phyloP scores from a whole-genome alignment of 2,888 invertebrate species.

The Diadegma fenestrale region DNA sequence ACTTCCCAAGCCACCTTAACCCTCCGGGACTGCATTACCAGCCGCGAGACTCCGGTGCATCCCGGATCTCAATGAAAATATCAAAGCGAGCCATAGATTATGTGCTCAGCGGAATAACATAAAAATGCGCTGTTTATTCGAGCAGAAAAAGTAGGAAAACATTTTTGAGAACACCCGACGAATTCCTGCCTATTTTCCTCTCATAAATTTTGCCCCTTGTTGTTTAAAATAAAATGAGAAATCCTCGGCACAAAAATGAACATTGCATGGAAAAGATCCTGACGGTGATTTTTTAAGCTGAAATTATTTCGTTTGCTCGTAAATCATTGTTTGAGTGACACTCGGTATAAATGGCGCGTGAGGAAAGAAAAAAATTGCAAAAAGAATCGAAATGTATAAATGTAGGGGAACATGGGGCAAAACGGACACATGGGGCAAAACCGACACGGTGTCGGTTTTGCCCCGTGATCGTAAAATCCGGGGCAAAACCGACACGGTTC shows the following conservation, averaged over 20 bases:
- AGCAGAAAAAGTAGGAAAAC: background rate
- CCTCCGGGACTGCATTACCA: slow-evolving; percentile 11
- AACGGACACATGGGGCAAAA: no score
- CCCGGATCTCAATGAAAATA: background rate
- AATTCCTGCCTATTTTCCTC: background rate
- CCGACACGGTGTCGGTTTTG: no score
- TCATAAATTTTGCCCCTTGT: background rate
- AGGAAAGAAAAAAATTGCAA: slow-evolving; percentile 9
- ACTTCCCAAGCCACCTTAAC: slow-evolving; percentile 42
- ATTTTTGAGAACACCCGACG: background rate
- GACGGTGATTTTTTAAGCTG: background rate
- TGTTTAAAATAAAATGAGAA: background rate
- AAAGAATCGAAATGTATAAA: slow-evolving; percentile 2
- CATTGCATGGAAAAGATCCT: no score
- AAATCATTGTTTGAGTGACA: background rate
- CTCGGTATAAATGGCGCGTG: slow-evolving; percentile 5
- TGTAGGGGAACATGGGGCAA: no score
- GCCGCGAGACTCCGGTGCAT: slow-evolving; percentile 17
- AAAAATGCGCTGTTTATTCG: background rate
- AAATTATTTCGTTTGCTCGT: background rate
- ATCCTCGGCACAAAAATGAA: background rate
- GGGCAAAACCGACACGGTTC: no score
- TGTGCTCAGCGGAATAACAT: background rate
- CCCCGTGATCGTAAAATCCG: no score
- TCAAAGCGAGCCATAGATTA: background rate